These are phyloP conservation scores for Craseonycteris thonglongyai DNA, from an alignment of 2,113 vertebrate species.

Conservation along the genomic window DNA sequence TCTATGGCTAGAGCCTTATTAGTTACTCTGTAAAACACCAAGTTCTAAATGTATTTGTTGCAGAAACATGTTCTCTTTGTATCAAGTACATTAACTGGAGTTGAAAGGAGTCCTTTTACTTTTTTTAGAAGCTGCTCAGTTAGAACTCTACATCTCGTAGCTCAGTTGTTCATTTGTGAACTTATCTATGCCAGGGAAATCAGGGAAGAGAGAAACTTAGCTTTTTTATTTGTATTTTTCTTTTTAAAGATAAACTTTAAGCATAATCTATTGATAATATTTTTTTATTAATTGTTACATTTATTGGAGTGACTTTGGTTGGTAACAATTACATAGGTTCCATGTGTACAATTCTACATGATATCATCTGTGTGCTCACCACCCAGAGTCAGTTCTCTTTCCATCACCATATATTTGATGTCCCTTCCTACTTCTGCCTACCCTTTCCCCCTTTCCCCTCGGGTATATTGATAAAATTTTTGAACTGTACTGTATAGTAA, in stretches of 20 bases:
- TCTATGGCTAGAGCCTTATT: background rate
- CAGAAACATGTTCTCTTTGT: constrained; percentile 36
- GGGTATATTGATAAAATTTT: constrained; percentile 12
- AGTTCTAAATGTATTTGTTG: constrained; percentile 41
- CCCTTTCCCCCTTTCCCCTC: too few species aligned
- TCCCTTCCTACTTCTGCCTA: too few species aligned
- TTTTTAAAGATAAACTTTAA: constrained; percentile 5
- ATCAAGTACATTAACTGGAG: constrained; percentile 6
- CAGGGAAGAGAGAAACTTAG: background rate
- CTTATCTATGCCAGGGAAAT: constrained; percentile 1
- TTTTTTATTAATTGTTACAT: too few species aligned
- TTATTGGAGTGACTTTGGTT: too few species aligned
- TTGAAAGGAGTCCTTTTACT: constrained; percentile 36
- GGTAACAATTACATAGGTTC: too few species aligned
- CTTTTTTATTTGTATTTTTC: constrained; percentile 7
- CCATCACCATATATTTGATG: too few species aligned
- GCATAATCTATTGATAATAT: background rate
- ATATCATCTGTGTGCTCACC: too few species aligned
- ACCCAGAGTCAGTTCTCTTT: too few species aligned
- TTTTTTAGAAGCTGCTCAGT: constrained; percentile 25
- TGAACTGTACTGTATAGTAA: background rate
- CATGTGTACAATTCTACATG: too few species aligned
- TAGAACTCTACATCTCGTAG: constrained; percentile 31
- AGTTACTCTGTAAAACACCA: constrained; percentile 29
- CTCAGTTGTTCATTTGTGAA: constrained; percentile 7